Evolutionary conservation across 2,797 vertebrate genomes (phyloP).

Genomic region (Trachurus trachurus): DNA sequence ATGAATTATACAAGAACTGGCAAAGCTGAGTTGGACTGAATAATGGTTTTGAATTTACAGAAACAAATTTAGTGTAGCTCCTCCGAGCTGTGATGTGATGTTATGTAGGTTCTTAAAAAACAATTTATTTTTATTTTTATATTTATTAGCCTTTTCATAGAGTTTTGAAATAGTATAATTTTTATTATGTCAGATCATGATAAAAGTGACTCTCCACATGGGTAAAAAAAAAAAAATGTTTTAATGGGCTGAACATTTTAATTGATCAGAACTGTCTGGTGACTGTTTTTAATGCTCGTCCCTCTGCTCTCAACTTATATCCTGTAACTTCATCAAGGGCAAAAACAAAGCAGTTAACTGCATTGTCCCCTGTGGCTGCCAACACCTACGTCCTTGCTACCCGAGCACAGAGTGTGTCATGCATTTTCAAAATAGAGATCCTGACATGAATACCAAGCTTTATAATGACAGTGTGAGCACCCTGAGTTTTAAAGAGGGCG

Average conservation of each 20-base stretch:
- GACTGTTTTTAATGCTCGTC: conserved; percentile 23
- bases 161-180: too few species aligned
- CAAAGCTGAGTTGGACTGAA: background rate
- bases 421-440: conserved; percentile 78
- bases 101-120: too few species aligned
- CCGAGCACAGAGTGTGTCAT: conserved; percentile 68
- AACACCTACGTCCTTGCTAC: conserved; percentile 77
- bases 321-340: conserved; percentile 74
- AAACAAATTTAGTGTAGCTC: background rate
- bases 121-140: too few species aligned
- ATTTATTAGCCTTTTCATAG: too few species aligned
- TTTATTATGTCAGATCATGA: too few species aligned
- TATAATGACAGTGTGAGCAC: conserved; percentile 69
- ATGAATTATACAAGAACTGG: too few species aligned
- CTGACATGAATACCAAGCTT: conserved; percentile 80
- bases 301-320: conserved; percentile 48
- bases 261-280: background rate
- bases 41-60: background rate
- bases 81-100: too few species aligned
- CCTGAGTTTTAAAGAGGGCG: conserved; percentile 57
- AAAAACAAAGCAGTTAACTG: conserved; percentile 69
- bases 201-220: background rate
- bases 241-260: background rate
- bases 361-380: conserved; percentile 73
- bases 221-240: background rate